Conservation (phyloP, 1,140 invertebrate genomes). For the Amyelois transitella region DNA sequence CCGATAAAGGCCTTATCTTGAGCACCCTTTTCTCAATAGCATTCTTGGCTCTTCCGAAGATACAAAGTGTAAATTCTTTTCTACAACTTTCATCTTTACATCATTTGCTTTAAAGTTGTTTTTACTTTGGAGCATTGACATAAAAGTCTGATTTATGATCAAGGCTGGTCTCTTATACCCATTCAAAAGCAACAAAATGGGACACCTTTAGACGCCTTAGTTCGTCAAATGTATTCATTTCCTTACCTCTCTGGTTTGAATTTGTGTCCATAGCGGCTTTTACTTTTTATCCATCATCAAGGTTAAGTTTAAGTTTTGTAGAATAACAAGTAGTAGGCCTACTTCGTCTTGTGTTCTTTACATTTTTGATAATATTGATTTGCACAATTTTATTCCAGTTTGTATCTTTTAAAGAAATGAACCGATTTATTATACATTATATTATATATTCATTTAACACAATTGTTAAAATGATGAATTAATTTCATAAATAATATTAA, state of each 20-base stretch:
- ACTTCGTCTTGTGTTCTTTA: too few species aligned
- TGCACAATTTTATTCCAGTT: too few species aligned
- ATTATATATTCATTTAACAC: too few species aligned
- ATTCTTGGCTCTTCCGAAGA: slow-evolving; percentile 44
- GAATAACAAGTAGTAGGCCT: not conserved
- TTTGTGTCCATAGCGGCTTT: not conserved
- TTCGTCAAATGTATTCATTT: slow-evolving; percentile 35
- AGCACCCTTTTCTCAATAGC: slow-evolving; percentile 59
- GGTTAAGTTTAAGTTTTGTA: not conserved
- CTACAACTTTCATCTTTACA: slow-evolving; percentile 33
- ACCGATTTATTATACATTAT: too few species aligned
- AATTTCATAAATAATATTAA: too few species aligned
- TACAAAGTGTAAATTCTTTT: slow-evolving; percentile 27
- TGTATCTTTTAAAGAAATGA: too few species aligned
- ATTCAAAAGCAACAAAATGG: slow-evolving; percentile 56
- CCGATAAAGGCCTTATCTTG: slow-evolving; percentile 60
- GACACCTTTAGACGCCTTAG: slow-evolving; percentile 46
- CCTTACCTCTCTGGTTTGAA: slow-evolving; percentile 21
- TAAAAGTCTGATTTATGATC: slow-evolving; percentile 57
- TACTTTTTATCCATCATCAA: not conserved
- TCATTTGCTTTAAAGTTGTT: slow-evolving; percentile 23
- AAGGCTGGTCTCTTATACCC: slow-evolving; percentile 44
- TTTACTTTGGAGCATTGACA: slow-evolving; percentile 18
- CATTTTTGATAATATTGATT: too few species aligned
- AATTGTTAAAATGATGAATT: too few species aligned